Evolutionary conservation across 2,888 invertebrate genomes (phyloP).

Genomic region (Corythucha ciliata): DNA sequence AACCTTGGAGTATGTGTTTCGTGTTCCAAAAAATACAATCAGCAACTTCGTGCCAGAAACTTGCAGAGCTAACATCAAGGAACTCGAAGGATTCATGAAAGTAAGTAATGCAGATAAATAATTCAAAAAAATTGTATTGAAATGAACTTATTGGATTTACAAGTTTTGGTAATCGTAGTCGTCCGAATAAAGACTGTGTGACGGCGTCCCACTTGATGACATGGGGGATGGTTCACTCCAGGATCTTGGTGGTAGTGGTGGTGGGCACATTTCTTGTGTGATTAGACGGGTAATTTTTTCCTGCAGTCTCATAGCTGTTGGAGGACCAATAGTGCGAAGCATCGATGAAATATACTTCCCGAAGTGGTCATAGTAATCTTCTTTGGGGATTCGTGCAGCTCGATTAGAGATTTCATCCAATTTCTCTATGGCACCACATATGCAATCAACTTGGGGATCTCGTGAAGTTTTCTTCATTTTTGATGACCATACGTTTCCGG

Average conservation of each 20-base stretch:
- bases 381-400: constrained; percentile 17
- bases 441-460: constrained; percentile 13
- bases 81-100: no score
- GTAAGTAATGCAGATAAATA: no score
- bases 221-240: no score
- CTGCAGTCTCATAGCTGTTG: constrained; percentile 23
- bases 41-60: no score
- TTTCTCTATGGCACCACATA: constrained; percentile 16
- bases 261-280: constrained; percentile 22
- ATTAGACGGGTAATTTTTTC: constrained; percentile 17
- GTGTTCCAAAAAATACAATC: no score
- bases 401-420: constrained; percentile 18
- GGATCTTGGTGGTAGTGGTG: no score
- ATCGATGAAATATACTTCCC: constrained; percentile 22
- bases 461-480: constrained; percentile 11
- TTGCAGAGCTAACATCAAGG: no score
- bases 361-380: constrained; percentile 21
- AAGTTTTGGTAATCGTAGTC: no score
- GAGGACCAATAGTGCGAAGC: constrained; percentile 20
- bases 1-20: background rate
- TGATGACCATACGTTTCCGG: background rate
- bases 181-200: no score
- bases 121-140: no score
- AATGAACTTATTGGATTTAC: no score
- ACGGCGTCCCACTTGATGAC: no score